These are phyloP conservation scores for Pseudolaguvia tuberculata DNA, from an alignment of 2,113 vertebrate genomes.

Conservation along the genomic window DNA sequence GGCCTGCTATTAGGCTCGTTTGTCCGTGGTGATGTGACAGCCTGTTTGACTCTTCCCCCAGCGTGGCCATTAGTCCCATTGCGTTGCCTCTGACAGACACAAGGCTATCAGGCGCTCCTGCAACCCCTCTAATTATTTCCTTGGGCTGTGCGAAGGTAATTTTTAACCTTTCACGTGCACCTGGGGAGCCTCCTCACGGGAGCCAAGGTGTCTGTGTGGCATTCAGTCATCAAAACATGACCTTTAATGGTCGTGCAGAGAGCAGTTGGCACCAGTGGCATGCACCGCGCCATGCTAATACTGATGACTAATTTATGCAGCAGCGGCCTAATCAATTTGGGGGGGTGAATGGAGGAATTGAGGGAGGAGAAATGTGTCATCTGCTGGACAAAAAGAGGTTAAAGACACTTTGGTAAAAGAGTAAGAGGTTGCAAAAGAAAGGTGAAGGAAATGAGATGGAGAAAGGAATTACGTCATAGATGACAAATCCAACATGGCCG, in stretches of 20 bases:
- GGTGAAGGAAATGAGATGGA: constrained; percentile 45
- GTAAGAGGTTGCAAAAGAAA: constrained; percentile 53
- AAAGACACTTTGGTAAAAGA: constrained; percentile 61
- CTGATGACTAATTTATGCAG: constrained; percentile 96
- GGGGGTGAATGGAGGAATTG: constrained; percentile 20
- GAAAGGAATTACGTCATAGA: constrained; percentile 72
- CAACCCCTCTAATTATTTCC: constrained; percentile 99
- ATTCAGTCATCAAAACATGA: constrained; percentile 99
- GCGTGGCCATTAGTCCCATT: constrained; percentile 94
- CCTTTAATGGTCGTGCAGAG: constrained; percentile 99
- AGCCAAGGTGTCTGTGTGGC: constrained; percentile 99
- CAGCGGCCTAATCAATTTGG: constrained; percentile 54
- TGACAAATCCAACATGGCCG: constrained; percentile 67
- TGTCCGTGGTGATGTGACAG: constrained; percentile 97
- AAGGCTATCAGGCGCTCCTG: constrained; percentile 90
- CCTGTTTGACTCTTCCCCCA: constrained; percentile 94
- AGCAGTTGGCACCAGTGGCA: constrained; percentile 93
- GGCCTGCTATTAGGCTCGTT: constrained; percentile 94
- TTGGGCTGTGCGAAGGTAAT: constrained; percentile 97
- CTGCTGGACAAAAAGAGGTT: constrained; percentile 60
- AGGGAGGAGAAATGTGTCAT: constrained; percentile 38
- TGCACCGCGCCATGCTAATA: constrained; percentile 91
- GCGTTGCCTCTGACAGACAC: constrained; percentile 92
- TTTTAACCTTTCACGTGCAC: constrained; percentile 99
- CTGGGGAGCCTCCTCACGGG: constrained; percentile 98